A percentile compares a stretch with the other conserved stretches of the same genome.
Evolutionary conservation across 2,797 vertebrate species (phyloP).

Genomic region (Myripristis jacobus): DNA sequence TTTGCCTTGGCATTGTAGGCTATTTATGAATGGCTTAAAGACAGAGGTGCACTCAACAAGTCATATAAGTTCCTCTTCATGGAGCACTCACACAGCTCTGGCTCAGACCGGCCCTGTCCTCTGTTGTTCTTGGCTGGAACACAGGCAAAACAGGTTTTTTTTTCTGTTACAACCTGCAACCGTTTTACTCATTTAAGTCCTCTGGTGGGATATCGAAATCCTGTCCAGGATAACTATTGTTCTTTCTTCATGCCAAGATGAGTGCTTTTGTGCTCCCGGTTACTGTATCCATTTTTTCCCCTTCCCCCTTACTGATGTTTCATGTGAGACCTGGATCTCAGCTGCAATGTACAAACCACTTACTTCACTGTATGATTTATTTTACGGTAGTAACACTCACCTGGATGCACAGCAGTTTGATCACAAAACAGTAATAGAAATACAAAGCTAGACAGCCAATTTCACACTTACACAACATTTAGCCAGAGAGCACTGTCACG

Average conservation of each 20-base stretch:
- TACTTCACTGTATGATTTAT: neutral
- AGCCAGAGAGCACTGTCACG: no score
- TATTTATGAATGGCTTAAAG: neutral
- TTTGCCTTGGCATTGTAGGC: neutral
- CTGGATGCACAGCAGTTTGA: neutral
- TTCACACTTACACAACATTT: neutral
- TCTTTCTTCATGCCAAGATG: constrained; percentile 21
- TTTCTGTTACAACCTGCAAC: constrained; percentile 39
- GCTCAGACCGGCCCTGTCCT: neutral
- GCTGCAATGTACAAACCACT: neutral
- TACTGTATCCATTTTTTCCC: neutral
- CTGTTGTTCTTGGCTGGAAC: constrained; percentile 44
- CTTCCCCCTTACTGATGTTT: neutral
- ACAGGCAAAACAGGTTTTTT: constrained; percentile 14
- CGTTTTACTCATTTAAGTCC: constrained; percentile 54
- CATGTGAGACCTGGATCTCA: neutral
- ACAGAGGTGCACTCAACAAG: neutral
- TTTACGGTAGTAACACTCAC: neutral
- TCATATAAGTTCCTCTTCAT: neutral
- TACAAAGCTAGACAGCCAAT: neutral
- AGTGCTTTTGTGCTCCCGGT: constrained; percentile 5
- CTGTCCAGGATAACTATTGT: constrained; percentile 14
- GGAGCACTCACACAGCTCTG: neutral
- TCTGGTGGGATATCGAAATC: constrained; percentile 3
- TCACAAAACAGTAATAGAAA: neutral